These are phyloP conservation scores for Zosterops lateralis DNA, from an alignment of 2,113 vertebrate species.

Conservation along the genomic window DNA sequence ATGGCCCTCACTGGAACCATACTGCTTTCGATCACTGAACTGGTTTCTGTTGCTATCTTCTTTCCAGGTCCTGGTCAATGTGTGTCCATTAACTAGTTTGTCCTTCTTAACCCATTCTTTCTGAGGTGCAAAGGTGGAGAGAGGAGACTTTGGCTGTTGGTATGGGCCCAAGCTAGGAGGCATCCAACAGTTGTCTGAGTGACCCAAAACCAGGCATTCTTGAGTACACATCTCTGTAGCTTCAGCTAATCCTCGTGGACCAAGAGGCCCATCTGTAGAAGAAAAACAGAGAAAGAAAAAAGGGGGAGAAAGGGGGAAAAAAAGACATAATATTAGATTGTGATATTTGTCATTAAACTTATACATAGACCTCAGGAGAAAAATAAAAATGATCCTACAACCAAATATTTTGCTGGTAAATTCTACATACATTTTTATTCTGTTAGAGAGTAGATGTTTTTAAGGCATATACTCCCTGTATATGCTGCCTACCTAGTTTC, in stretches of 20 bases:
- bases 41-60: conserved; percentile 91
- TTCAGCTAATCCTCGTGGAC: conserved; percentile 93
- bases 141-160: conserved; percentile 92
- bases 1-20: conserved; percentile 88
- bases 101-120: conserved; percentile 96
- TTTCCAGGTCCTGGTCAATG: conserved; percentile 94
- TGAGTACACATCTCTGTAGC: conserved; percentile 99
- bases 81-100: conserved; percentile 97
- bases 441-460: not conserved
- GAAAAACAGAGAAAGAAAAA: not conserved
- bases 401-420: not conserved
- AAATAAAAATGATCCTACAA: not conserved
- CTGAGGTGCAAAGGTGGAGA: conserved; percentile 89
- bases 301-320: not conserved
- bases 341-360: not conserved
- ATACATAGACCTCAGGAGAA: not conserved
- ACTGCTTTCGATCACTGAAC: conserved; percentile 94
- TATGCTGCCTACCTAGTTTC: not conserved
- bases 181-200: conserved; percentile 99
- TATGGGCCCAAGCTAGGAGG: conserved; percentile 88
- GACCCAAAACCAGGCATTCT: conserved; percentile 94
- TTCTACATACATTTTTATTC: not conserved
- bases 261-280: conserved; percentile 87
- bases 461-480: not conserved
- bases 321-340: not conserved